A percentile compares a stretch with the other conserved stretches of the same genome.
These are phyloP conservation scores for Oncopodura yosiiana DNA, from an alignment of 1,140 invertebrate species.

Conservation along the genomic window DNA sequence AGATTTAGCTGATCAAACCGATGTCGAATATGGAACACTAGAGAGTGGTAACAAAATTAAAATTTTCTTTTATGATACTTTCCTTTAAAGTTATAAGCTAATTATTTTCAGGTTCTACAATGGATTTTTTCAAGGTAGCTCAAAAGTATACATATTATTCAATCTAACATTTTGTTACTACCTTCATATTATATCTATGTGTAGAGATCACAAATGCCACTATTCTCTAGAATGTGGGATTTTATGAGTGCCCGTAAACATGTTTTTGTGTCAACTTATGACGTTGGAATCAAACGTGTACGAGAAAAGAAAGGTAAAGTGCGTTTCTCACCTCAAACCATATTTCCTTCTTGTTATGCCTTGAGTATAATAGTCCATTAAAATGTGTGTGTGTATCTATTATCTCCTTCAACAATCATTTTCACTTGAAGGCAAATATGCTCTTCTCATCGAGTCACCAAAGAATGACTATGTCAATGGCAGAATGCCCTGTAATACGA, in stretches of 20 bases:
- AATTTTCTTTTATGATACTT: no score
- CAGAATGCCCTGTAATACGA: slow-evolving; percentile 84
- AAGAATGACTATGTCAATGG: slow-evolving; percentile 92
- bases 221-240: slow-evolving; percentile 91
- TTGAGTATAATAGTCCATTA: neutral
- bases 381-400: neutral
- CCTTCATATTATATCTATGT: slow-evolving; percentile 34
- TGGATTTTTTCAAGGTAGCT: slow-evolving; percentile 80
- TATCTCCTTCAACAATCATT: neutral
- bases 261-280: slow-evolving; percentile 70
- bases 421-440: slow-evolving; percentile 59
- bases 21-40: slow-evolving; percentile 88
- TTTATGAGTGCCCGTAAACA: slow-evolving; percentile 79
- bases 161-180: neutral
- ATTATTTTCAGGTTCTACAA: slow-evolving; percentile 78
- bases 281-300: slow-evolving; percentile 72
- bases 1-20: slow-evolving; percentile 83
- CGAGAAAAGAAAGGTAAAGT: slow-evolving; percentile 59
- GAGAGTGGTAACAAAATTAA: no score
- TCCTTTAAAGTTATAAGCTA: no score
- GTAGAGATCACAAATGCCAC: slow-evolving; percentile 76
- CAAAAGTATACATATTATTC: neutral
- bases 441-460: slow-evolving; percentile 86
- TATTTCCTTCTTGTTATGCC: neutral
- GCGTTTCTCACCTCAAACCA: neutral